Base-by-base conservation (phyloP, 2,888 invertebrate species). In the Stenotaenia linearis region DNA sequence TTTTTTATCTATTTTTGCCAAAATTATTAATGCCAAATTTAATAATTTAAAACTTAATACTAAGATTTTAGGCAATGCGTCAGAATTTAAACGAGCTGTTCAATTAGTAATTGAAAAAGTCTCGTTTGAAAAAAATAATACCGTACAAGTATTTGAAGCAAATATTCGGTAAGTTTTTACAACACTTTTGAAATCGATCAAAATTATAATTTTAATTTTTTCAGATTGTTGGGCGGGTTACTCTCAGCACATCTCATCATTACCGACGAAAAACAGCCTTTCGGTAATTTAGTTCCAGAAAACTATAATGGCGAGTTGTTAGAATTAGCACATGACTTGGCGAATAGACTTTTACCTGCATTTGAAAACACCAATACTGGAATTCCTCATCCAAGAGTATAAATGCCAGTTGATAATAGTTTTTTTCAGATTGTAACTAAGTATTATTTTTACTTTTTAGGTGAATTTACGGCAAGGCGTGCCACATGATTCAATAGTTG, bases 141-240 rank as follows among this genome's bases (percentile, higher is more conserved):
- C 89, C 23, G 90, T 91, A 12, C 90, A 91, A 85, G 90, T 91
- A 4, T 91, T 91, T 86, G 91, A 91, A 85, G 90, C 89, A 0
- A 90, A 89, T 77, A 91, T 91, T 77, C 87, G 89, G 89, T 89
- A 83, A 74, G 28, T 75, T 30, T 75, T 25, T 18, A 5, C 4
- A 18, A 10, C 32, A 28, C 10, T 30, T n/a, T 10, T 15, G 21
- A 32, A 75, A 76, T n/a, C n/a, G n/a, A n/a, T n/a, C n/a, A n/a
- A n/a, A n/a, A n/a, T n/a, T n/a, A n/a, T n/a, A n/a, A n/a, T n/a
- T n/a, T n/a, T n/a, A n/a, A 1, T 61, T 10, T 61, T 82, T 84
- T 32, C 83, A 88, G 90, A 82, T 85, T 91, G 21, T 84, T 91
- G 45, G 91, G 91, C 75, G 88, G 88, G 10, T 85, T 91, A 35